Base-by-base conservation (phyloP, 2,888 invertebrate species). In the Arrhopalites spinosus region DNA sequence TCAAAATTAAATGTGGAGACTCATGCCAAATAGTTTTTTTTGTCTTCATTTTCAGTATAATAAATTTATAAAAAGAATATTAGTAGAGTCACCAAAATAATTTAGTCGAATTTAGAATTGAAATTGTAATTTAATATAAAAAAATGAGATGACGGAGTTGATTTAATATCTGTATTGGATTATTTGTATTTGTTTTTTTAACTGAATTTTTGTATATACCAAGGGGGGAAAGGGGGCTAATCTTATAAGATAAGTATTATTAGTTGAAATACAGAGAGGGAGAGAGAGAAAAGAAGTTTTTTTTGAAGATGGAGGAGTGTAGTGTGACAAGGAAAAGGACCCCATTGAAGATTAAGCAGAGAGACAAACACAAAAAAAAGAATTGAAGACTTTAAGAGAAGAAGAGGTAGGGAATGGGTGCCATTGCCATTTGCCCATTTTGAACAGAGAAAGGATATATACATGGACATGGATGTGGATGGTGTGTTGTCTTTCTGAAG, bases 301-400 rank as follows among this genome's bases (percentile, higher is more conserved):
- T 5, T 1, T 20, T 27, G 25, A 23, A n/a, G 27, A 13, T 27
- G 59, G 23, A 53, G 20, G 23, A 2, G 13, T 17, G 53, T 17
- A 17, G 1, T n/a, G 5, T 53, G 53, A 20, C n/a, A 27, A 17
- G 36, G 64, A 17, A 43, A 64, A 64, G 43, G 36, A 64, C 17
- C 36, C 29, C 27, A 13, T 53, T 36, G 23, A 56, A 23, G 23
- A n/a, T 3, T 5, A 23, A 27, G 23, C n/a, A 63, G 27, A 25
- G 27, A 63, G 23, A n/a, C 13, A 27, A 20, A 25, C 8, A 23
- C 3, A 61, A 8, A 61, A 15, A 61, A 67, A 13, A 47, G 68
- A 45, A 43, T 29, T 36, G 36, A 43, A 68, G 68, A 68, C 20
- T n/a, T n/a, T 13, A 20, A 25, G 29, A 61, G 61, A 64, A 36